Base-by-base conservation (phyloP, 2,797 vertebrate genomes). In the Phrynocephalus guinanensis region DNA sequence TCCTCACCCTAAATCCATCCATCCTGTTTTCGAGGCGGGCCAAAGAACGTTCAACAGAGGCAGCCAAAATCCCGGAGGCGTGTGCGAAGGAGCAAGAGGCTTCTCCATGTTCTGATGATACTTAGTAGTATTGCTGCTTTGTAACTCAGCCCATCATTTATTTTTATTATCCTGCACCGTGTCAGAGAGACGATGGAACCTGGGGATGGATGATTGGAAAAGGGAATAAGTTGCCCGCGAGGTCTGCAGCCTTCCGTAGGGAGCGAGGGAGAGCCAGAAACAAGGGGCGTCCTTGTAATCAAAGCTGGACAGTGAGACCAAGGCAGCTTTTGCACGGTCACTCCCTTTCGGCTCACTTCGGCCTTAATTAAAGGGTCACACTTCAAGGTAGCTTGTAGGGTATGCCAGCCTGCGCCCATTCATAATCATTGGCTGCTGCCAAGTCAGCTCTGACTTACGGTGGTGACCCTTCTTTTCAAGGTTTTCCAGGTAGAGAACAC, bases 71-170 rank as follows among this genome's bases (percentile, higher is more conserved):
- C 38, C 38, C 11, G 22, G 7, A 84, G 70, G 15, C 10, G 38
- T 60, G 48, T 33, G 13, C 24, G 26, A 48, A 30, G 15, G 30
- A 67, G 52, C 13, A 56, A 11, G 52, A 13, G 52, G 52, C 52
- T 56, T 56, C n/a, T 56, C 48, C 73, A 85, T 63, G 77, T 30
- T 50, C 50, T 60, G 67, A 13, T 33, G 28, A 63, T 77, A 22
- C 84, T 78, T 67, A 50, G 30, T 68, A 24, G 30, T 68, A 24
- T 50, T 15, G 63, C 84, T 63, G 30, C 73, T 85, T 78, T 78
- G 66, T 68, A 68, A 68, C 73, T 68, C 76, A n/a, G 30, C 13
- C 44, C 75, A 85, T 78, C 67, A 50, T 38, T 85, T 77, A 77
- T 66, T 67, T 78, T 85, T 68, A 77, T 85, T 50, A 78, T 68